These are phyloP conservation scores for Zeugodacus cucurbitae DNA, from an alignment of 1,140 invertebrate genomes.

Conservation along the genomic window DNA sequence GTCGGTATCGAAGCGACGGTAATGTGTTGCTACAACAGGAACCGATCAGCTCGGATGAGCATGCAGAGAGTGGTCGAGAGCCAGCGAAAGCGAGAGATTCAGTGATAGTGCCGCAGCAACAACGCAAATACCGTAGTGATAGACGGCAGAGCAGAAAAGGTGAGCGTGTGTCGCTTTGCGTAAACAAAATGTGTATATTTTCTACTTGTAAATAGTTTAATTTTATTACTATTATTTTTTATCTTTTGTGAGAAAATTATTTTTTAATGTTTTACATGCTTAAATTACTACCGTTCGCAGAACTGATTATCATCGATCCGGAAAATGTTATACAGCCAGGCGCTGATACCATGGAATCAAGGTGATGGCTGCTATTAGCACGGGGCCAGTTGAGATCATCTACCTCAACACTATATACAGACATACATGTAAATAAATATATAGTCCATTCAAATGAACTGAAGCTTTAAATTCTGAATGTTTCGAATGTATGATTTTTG, in stretches of 20 bases:
- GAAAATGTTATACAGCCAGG: conserved; percentile 50
- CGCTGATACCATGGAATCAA: neutral
- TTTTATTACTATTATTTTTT: neutral
- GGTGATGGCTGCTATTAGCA: neutral
- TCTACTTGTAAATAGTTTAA: neutral
- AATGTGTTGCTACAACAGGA: conserved; percentile 42
- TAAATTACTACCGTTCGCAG: conserved; percentile 42
- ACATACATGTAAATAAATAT: conserved; percentile 12
- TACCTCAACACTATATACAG: neutral
- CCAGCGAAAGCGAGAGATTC: neutral
- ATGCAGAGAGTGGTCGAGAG: conserved; percentile 38
- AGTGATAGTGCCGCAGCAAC: neutral
- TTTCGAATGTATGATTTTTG: neutral
- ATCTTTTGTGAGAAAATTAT: neutral
- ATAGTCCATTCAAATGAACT: neutral
- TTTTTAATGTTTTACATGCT: neutral
- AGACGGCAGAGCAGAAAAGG: neutral
- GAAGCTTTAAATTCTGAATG: neutral
- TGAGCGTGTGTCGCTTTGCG: neutral
- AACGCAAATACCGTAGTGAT: neutral
- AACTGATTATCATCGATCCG: conserved; percentile 56
- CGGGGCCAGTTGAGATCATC: conserved; percentile 9
- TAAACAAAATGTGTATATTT: neutral
- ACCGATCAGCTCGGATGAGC: conserved; percentile 51
- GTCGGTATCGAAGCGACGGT: conserved; percentile 42